A percentile compares a stretch with the other conserved stretches of the same genome.
phyloP scores from a whole-genome alignment of 1,140 invertebrate species.

The Teleogryllus occipitalis region DNA sequence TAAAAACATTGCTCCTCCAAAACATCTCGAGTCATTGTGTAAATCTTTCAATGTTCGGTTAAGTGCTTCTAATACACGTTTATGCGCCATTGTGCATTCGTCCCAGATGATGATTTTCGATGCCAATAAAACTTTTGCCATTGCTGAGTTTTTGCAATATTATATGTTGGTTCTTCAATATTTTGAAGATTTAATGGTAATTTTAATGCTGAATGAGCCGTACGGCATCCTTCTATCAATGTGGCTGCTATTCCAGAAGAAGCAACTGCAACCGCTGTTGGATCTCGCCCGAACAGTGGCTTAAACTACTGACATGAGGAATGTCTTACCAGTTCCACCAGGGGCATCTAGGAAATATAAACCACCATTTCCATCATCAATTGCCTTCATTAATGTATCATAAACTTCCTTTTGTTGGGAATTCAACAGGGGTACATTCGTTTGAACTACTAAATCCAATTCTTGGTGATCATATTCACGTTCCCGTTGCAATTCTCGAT shows the following conservation, averaged over 20 bases:
- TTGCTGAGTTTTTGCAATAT: constrained; percentile 31
- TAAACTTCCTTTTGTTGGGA: too few relatives aligned
- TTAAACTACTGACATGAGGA: too few relatives aligned
- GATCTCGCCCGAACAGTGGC: too few relatives aligned
- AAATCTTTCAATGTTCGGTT: constrained; percentile 35
- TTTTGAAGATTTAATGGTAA: constrained; percentile 28
- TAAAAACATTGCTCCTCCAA: constrained; percentile 36
- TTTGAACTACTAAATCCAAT: too few relatives aligned
- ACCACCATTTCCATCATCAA: too few relatives aligned
- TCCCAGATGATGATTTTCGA: constrained; percentile 30
- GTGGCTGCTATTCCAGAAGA: constrained; percentile 34
- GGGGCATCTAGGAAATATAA: too few relatives aligned
- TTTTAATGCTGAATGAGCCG: constrained; percentile 33
- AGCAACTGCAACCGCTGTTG: constrained; percentile 29
- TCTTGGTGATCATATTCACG: too few relatives aligned
- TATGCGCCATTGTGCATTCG: constrained; percentile 38
- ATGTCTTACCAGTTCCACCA: too few relatives aligned
- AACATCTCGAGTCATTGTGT: constrained; percentile 25
- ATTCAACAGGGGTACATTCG: too few relatives aligned
- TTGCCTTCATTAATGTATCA: too few relatives aligned
- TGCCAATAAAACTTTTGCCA: constrained; percentile 30
- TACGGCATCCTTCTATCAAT: constrained; percentile 31
- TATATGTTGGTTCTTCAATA: constrained; percentile 32
- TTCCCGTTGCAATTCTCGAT: too few relatives aligned
- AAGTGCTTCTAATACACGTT: constrained; percentile 36